Conservation (phyloP, 2,113 vertebrate species). For the Sardina pilchardus region DNA sequence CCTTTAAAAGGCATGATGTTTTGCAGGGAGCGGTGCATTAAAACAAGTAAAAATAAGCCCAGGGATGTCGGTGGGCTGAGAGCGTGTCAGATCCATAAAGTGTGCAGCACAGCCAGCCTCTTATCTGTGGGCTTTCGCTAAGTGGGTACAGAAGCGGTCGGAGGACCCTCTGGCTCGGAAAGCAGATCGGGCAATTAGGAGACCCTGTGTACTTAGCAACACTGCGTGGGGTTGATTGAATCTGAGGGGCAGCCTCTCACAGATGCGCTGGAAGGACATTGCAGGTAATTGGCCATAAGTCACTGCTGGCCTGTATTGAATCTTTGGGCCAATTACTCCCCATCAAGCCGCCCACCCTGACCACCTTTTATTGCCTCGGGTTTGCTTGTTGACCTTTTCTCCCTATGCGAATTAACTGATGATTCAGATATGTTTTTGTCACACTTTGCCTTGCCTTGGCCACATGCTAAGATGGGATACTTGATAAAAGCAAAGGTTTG, state of each 20-base stretch:
- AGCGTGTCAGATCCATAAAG: slow-evolving; percentile 40
- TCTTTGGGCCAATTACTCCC: slow-evolving; percentile 72
- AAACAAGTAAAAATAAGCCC: slow-evolving; percentile 6
- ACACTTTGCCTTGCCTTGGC: background rate
- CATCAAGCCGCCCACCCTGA: slow-evolving; percentile 58
- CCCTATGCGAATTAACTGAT: slow-evolving; percentile 48
- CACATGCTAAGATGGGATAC: background rate
- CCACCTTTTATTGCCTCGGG: slow-evolving; percentile 64
- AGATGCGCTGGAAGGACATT: slow-evolving; percentile 73
- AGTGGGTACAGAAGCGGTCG: slow-evolving; percentile 53
- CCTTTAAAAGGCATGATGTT: background rate
- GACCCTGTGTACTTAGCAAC: slow-evolving; percentile 67
- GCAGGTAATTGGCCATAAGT: slow-evolving; percentile 77
- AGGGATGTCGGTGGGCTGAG: background rate
- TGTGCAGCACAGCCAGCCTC: slow-evolving; percentile 23
- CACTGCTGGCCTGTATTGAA: slow-evolving; percentile 68
- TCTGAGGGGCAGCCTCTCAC: slow-evolving; percentile 68
- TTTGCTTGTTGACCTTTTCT: slow-evolving; percentile 75
- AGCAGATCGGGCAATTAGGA: slow-evolving; percentile 76
- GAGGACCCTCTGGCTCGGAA: slow-evolving; percentile 60
- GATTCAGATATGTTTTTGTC: slow-evolving; percentile 46
- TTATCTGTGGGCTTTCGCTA: slow-evolving; percentile 28
- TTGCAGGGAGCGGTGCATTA: slow-evolving; percentile 6
- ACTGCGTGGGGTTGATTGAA: slow-evolving; percentile 74
- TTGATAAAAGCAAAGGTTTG: background rate